These are phyloP conservation scores for Siniperca knerii DNA, from an alignment of 2,113 vertebrate genomes.

Conservation along the genomic window DNA sequence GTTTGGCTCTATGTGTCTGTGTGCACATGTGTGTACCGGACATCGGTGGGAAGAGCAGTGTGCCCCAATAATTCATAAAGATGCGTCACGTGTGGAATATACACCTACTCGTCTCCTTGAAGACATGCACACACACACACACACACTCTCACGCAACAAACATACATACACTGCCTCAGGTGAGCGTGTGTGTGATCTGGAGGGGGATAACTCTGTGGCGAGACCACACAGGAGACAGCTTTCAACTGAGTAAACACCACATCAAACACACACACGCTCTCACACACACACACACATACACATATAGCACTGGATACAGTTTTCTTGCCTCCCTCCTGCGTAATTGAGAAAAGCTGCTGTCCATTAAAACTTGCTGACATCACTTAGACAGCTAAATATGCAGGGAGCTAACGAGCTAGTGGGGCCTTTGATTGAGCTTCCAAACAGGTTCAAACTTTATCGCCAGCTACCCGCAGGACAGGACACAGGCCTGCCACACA, in stretches of 20 bases:
- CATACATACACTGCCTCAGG: constrained; percentile 67
- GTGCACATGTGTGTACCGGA: constrained; percentile 4
- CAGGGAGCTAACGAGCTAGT: constrained; percentile 76
- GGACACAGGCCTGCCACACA: constrained; percentile 62
- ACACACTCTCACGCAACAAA: constrained; percentile 36
- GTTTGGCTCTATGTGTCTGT: constrained; percentile 4
- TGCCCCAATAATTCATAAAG: constrained; percentile 12
- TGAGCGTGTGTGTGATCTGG: constrained; percentile 77
- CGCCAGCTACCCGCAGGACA: constrained; percentile 56
- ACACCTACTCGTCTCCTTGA: constrained; percentile 60
- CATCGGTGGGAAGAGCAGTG: constrained; percentile 29
- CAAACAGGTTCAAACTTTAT: constrained; percentile 76
- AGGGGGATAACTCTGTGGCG: constrained; percentile 71
- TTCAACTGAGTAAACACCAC: constrained; percentile 83
- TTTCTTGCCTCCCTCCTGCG: constrained; percentile 77
- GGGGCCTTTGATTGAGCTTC: constrained; percentile 74
- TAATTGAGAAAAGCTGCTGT: constrained; percentile 84
- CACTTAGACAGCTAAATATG: constrained; percentile 75
- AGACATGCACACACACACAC: constrained; percentile 6
- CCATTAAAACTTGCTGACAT: constrained; percentile 86
- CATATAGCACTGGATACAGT: constrained; percentile 65
- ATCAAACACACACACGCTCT: constrained; percentile 74
- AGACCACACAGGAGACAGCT: constrained; percentile 85
- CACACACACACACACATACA: constrained; percentile 49
- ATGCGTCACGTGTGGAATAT: constrained; percentile 47